phyloP scores from a whole-genome alignment of 2,888 invertebrate species.

The Oconnorella tubifera region DNA sequence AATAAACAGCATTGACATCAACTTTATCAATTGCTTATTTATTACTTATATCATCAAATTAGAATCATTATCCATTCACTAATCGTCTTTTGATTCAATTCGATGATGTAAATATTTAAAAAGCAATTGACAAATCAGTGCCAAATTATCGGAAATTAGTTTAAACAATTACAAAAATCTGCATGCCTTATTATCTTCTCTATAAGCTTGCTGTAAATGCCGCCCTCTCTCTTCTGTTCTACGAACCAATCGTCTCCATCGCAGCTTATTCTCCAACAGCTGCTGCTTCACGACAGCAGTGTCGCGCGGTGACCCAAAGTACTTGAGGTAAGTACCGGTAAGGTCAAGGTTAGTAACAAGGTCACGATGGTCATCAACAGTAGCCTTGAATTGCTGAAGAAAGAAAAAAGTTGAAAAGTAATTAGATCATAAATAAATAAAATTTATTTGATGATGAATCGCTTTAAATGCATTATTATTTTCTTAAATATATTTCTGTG shows the following conservation, averaged over 20 bases:
- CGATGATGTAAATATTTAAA: no score
- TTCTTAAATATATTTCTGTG: no score
- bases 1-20: no score
- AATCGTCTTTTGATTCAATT: no score
- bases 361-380: slow-evolving; percentile 47
- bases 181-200: slow-evolving; percentile 53
- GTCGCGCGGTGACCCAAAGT: slow-evolving; percentile 54
- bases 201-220: slow-evolving; percentile 48
- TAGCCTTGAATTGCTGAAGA: slow-evolving; percentile 39
- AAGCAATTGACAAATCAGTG: no score
- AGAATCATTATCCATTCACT: no score
- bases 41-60: no score
- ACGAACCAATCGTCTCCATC: slow-evolving; percentile 54
- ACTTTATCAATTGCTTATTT: no score
- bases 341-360: slow-evolving; percentile 50
- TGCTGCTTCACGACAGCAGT: slow-evolving; percentile 54
- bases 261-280: slow-evolving; percentile 49
- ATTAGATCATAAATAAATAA: not conserved
- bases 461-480: no score
- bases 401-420: not conserved
- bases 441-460: no score
- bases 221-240: slow-evolving; percentile 53
- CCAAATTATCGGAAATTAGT: not conserved
- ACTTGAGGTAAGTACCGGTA: slow-evolving; percentile 54
- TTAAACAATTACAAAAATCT: no score